phyloP scores from a whole-genome alignment of 2,888 invertebrate genomes.

The Ophion costatus region DNA sequence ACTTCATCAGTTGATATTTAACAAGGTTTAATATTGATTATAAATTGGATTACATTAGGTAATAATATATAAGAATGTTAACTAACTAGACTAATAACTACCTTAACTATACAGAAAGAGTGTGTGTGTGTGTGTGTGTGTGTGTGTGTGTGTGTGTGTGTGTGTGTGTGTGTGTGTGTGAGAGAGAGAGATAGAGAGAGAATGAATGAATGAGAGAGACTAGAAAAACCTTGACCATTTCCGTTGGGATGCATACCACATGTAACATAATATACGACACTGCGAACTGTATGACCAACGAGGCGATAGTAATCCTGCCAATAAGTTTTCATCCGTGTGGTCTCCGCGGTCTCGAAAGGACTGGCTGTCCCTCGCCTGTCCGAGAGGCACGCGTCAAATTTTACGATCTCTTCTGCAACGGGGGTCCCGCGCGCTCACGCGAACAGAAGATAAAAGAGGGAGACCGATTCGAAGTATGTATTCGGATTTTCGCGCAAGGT shows the following conservation, averaged over 20 bases:
- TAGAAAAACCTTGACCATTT: slow-evolving; percentile 22
- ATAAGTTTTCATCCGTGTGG: slow-evolving; percentile 55
- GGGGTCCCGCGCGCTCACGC: not conserved
- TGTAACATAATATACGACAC: slow-evolving; percentile 4
- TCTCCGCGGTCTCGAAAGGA: slow-evolving; percentile 29
- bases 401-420: slow-evolving; percentile 53
- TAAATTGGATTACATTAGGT: too few species aligned
- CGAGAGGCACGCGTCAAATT: slow-evolving; percentile 53
- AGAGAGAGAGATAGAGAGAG: too few species aligned
- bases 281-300: not conserved
- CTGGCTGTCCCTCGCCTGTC: not conserved
- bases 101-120: too few species aligned
- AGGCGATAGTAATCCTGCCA: slow-evolving; percentile 54
- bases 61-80: too few species aligned
- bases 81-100: too few species aligned
- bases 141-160: too few species aligned
- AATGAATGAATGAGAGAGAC: too few species aligned
- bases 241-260: slow-evolving; percentile 24
- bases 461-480: slow-evolving; percentile 11
- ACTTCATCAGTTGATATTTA: too few species aligned
- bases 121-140: too few species aligned
- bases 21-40: too few species aligned
- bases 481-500: slow-evolving; percentile 54
- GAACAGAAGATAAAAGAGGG: slow-evolving; percentile 20
- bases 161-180: too few species aligned